These are phyloP conservation scores for Metellina segmentata DNA, from an alignment of 2,888 invertebrate species.

Conservation along the genomic window DNA sequence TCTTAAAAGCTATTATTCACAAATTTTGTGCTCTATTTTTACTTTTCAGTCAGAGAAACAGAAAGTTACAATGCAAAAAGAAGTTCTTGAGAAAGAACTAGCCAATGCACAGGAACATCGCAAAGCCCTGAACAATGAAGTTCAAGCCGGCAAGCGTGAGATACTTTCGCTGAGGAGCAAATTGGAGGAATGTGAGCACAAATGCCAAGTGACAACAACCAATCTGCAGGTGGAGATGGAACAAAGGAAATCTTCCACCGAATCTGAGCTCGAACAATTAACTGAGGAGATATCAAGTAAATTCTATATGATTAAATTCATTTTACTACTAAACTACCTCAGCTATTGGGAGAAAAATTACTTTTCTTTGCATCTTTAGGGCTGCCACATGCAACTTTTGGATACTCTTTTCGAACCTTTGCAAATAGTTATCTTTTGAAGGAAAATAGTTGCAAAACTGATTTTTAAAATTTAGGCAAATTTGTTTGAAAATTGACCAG, in stretches of 20 bases:
- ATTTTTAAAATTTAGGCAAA: no score
- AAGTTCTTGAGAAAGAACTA: slow-evolving; percentile 62
- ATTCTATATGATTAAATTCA: background rate
- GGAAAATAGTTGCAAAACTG: no score
- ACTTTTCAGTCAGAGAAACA: slow-evolving; percentile 64
- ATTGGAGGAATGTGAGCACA: slow-evolving; percentile 65
- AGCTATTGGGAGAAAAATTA: no score
- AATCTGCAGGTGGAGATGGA: slow-evolving; percentile 62
- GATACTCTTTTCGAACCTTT: no score
- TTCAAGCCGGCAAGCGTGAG: slow-evolving; percentile 46
- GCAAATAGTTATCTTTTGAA: no score
- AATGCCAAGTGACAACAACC: slow-evolving; percentile 38
- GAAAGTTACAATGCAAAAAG: slow-evolving; percentile 51
- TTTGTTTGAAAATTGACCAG: no score
- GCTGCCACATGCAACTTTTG: no score
- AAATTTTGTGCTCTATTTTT: background rate
- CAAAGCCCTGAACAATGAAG: slow-evolving; percentile 51
- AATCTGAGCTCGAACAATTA: slow-evolving; percentile 56
- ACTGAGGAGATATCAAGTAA: slow-evolving; percentile 67
- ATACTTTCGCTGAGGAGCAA: slow-evolving; percentile 26
- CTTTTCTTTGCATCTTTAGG: no score
- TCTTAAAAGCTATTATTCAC: no score
- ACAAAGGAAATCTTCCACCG: slow-evolving; percentile 25
- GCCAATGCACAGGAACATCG: slow-evolving; percentile 55
- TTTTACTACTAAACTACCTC: background rate